Base-by-base conservation (phyloP, 2,888 invertebrate genomes). In the Pristionchus japonicus region DNA sequence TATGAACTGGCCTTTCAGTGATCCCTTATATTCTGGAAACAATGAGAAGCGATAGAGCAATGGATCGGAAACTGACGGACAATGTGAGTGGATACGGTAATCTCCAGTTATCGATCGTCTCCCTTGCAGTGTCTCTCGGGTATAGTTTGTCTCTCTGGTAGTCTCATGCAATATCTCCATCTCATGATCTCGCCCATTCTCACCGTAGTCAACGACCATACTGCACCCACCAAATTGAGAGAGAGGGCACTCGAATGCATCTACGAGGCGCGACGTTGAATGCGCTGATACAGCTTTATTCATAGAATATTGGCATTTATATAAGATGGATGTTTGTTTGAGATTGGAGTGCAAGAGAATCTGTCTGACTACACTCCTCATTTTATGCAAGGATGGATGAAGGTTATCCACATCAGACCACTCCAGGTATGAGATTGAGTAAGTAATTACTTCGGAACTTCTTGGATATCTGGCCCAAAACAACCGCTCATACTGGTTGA, bases 81-180 rank as follows among this genome's bases (percentile, higher is more conserved):
- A 23, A 6, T n/a, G 61, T 61, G 64, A 52, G 31, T 49, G n/a
- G n/a, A n/a, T n/a, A n/a, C n/a, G n/a, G n/a, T n/a, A 64, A 9
- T 43, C n/a, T n/a, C n/a, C n/a, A n/a, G 23, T 15, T 4, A 86
- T 13, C 57, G 67, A 52, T 43, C n/a, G n/a, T n/a, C n/a, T n/a
- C n/a, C n/a, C n/a, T n/a, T n/a, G n/a, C n/a, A n/a, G n/a, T n/a
- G n/a, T n/a, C n/a, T n/a, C n/a, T n/a, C n/a, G n/a, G n/a, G n/a
- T n/a, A n/a, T n/a, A n/a, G n/a, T n/a, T n/a, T n/a, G n/a, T n/a
- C n/a, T n/a, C n/a, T n/a, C n/a, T n/a, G n/a, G n/a, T n/a, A n/a
- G n/a, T n/a, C 96, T 99, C 74, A 98, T 98, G 93, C 98, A 98
- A 94, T 98, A 98, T 95, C 96, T 99, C 94, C 98, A 99, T 94